Percentiles rank a stretch among this genome's conserved stretches.
Evolutionary conservation across 2,888 invertebrate genomes (phyloP).

Genomic region (Noctuana brunneofusca): DNA sequence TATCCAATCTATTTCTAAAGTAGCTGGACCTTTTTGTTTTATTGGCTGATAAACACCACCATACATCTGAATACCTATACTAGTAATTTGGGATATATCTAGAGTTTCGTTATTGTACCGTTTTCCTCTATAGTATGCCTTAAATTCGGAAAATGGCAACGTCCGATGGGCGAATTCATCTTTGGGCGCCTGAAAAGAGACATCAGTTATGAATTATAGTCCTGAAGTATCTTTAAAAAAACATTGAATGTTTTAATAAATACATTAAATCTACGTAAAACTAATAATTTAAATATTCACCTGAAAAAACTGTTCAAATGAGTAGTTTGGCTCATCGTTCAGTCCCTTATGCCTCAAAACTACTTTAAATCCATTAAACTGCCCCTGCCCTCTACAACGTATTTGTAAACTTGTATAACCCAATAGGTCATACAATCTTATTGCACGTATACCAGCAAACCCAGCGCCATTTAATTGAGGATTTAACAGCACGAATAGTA

Average conservation of each 20-base stretch:
- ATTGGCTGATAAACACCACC: conserved; percentile 85
- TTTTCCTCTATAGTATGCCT: conserved; percentile 84
- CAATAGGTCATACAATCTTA: conserved; percentile 74
- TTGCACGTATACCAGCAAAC: conserved; percentile 84
- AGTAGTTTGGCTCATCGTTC: conserved; percentile 81
- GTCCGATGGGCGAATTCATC: conserved; percentile 77
- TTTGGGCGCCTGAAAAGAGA: conserved; percentile 74
- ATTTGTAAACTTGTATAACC: conserved; percentile 76
- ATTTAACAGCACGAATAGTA: conserved; percentile 85
- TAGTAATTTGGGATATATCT: conserved; percentile 81
- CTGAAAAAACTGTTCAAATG: conserved; percentile 84
- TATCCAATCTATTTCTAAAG: conserved; percentile 85
- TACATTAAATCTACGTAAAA: background rate
- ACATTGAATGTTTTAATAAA: background rate
- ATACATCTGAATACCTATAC: conserved; percentile 85
- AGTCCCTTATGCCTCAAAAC: conserved; percentile 82
- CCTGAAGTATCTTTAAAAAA: background rate
- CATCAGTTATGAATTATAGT: background rate
- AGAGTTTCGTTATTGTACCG: conserved; percentile 80
- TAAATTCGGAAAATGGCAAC: conserved; percentile 82
- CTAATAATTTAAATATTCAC: conserved; percentile 47
- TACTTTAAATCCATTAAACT: conserved; percentile 83
- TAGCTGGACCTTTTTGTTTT: conserved; percentile 85
- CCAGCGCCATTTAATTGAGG: conserved; percentile 87
- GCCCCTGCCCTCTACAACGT: conserved; percentile 83